phyloP scores from a whole-genome alignment of 2,888 invertebrate species.

The Polyommatus icarus region DNA sequence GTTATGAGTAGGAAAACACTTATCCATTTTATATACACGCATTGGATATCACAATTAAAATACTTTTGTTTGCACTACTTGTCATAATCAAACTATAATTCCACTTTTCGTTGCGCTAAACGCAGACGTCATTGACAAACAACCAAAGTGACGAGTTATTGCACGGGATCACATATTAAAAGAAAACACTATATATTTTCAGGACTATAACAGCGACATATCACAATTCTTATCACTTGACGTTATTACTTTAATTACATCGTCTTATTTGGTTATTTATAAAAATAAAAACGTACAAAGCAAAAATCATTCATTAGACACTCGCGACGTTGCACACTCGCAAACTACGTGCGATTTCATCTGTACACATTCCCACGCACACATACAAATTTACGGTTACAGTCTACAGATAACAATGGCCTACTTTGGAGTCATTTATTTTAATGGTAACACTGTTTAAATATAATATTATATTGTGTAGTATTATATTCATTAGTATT shows the following conservation, averaged over 20 bases:
- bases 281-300: conserved; percentile 79
- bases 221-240: conserved; percentile 76
- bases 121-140: conserved; percentile 81
- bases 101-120: conserved; percentile 80
- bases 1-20: conserved; percentile 71
- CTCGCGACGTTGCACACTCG: conserved; percentile 78
- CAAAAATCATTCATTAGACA: conserved; percentile 73
- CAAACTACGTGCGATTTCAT: conserved; percentile 74
- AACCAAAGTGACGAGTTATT: conserved; percentile 78
- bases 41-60: conserved; percentile 70
- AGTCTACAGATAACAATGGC: conserved; percentile 63
- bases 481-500: neutral
- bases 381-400: conserved; percentile 57
- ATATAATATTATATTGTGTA: neutral
- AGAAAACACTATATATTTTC: conserved; percentile 72
- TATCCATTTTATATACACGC: conserved; percentile 77
- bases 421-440: conserved; percentile 43
- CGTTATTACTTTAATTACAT: conserved; percentile 71
- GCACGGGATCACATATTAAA: conserved; percentile 74
- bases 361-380: conserved; percentile 58
- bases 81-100: conserved; percentile 78
- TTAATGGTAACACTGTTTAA: conserved; percentile 45
- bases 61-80: conserved; percentile 75
- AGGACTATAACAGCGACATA: conserved; percentile 68
- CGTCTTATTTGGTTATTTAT: conserved; percentile 69